Evolutionary conservation across 2,888 invertebrate genomes (phyloP), one percentile per base, ranked within the genome.

Genomic region (Nysson spinosus): DNA sequence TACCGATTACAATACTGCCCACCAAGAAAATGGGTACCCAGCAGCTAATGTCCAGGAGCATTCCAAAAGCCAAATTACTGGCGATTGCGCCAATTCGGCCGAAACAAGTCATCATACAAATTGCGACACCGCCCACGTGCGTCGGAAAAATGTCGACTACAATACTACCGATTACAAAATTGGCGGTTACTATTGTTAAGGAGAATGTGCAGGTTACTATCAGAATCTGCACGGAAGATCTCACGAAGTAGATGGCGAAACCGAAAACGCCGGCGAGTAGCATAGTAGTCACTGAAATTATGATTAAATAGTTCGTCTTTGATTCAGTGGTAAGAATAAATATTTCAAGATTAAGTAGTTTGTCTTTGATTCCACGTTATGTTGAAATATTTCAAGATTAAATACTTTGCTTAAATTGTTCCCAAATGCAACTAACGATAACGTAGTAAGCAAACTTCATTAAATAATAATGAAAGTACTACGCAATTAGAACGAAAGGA

Each of bases 31-130:
- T 90, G 0, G 92, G 92, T 1, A 92, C 89, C 28, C 91, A 90
- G 68, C 92, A 92, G 37, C 90, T 90, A 52, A 88, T 88, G 81
- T 92, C 92, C 46, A 93, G 88, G 1, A 92, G 87, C 17, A 89
- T 89, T 2, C 92, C 93, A 26, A 93, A 91, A 0, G 91, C 89
- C 4, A 92, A 72, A 85, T 92, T 93, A 54, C 92, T 91, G 0
- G 89, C 88, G 58, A 92, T 91, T 0, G 92, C 92, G 0, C 93
- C 93, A 0, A 91, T 85, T 55, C 93, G 88, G 1, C 93, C 93
- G 80, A 91, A 89, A 86, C 91, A 91, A 34, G 92, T 90, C 12
- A 90, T 90, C 85, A 92, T 89, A 69, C 92, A 92, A 0, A 93
- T 89, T 0, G 92, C 92, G 32, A 92, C 88, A 0, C 91, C 92